Evolutionary conservation across 2,113 vertebrate species (phyloP).

Genomic region (Leucoraja erinaceus): DNA sequence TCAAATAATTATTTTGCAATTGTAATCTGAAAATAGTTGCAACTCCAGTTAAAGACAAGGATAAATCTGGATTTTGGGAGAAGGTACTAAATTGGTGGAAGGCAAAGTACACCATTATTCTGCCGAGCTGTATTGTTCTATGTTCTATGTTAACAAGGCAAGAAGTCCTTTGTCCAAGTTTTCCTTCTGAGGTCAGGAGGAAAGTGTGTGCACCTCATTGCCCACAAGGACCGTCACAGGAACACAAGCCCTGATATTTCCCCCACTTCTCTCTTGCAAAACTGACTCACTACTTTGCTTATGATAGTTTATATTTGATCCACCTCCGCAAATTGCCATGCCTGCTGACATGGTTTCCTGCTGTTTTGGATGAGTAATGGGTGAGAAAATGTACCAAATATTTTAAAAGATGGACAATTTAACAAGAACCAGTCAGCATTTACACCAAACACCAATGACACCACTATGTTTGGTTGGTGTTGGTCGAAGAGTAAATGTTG

Average conservation of each 20-base stretch:
- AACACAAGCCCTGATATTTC: background rate
- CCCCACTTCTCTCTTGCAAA: background rate
- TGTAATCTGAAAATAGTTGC: background rate
- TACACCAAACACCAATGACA: background rate
- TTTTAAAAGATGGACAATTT: background rate
- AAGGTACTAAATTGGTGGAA: no score
- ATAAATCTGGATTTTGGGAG: no score
- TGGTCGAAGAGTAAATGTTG: background rate
- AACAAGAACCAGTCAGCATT: background rate
- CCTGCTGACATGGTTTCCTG: background rate
- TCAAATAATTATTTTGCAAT: background rate
- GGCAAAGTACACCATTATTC: no score
- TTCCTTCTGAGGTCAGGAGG: background rate
- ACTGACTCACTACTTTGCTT: background rate
- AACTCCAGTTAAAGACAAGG: no score
- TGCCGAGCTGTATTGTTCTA: no score
- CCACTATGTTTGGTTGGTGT: background rate
- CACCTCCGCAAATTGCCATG: background rate
- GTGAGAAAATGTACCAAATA: background rate
- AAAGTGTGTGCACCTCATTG: background rate
- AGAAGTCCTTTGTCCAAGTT: background rate
- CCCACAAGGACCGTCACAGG: no score
- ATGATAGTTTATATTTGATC: background rate
- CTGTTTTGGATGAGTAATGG: background rate
- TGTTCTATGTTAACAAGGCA: no score